Conservation (phyloP, 2,888 invertebrate genomes). For the Amiota minor region DNA sequence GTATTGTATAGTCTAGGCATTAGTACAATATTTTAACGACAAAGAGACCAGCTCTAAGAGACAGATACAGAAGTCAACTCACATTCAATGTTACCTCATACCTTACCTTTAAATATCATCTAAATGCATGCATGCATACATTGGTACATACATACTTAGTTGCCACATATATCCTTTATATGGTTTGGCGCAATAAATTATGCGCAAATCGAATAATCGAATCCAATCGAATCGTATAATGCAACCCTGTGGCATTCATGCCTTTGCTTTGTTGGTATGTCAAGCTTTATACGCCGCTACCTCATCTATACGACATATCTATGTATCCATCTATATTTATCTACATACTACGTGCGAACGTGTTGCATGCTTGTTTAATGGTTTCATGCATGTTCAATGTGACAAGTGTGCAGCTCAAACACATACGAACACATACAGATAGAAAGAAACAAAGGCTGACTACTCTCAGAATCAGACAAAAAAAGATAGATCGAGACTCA, state of each 20-base stretch:
- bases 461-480: no score
- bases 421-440: not conserved
- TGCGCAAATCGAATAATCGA: constrained; percentile 21
- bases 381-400: constrained; percentile 7
- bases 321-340: no score
- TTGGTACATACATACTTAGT: not conserved
- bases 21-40: not conserved
- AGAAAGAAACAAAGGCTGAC: no score
- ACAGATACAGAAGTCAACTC: not conserved
- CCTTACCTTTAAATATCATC: no score
- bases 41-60: not conserved
- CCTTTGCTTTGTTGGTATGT: not conserved
- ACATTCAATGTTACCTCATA: not conserved
- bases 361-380: constrained; percentile 5
- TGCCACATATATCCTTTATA: constrained; percentile 3
- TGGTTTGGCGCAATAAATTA: constrained; percentile 19
- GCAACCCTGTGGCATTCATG: not conserved
- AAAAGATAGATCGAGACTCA: no score
- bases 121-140: not conserved
- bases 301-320: not conserved
- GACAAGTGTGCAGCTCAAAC: constrained; percentile 1
- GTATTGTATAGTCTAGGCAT: no score
- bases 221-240: not conserved
- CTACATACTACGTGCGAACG: not conserved
- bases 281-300: not conserved